phyloP scores from a whole-genome alignment of 2,888 invertebrate species.

The Stratiomys singularior region DNA sequence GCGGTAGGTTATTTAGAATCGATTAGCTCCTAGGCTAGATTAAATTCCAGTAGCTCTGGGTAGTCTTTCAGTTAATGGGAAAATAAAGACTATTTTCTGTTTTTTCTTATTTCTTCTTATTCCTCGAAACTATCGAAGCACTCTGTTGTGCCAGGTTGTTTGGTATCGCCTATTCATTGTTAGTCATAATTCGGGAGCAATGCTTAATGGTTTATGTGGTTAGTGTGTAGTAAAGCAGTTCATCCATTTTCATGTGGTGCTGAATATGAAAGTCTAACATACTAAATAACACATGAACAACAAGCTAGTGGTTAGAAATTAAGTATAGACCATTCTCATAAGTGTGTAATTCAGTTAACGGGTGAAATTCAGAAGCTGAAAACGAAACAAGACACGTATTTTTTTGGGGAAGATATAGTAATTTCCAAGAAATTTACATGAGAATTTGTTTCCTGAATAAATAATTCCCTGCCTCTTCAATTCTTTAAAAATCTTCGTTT shows the following conservation, averaged over 20 bases:
- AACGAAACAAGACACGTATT: background rate
- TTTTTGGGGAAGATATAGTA: background rate
- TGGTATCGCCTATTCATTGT: slow-evolving; percentile 23
- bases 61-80: slow-evolving; percentile 43
- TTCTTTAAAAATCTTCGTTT: background rate
- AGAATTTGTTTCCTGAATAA: background rate
- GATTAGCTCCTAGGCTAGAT: slow-evolving; percentile 41
- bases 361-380: background rate
- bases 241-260: background rate
- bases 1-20: slow-evolving; percentile 46
- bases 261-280: background rate
- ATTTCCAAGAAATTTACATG: background rate
- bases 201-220: slow-evolving; percentile 39
- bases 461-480: background rate
- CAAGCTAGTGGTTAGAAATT: slow-evolving; percentile 20
- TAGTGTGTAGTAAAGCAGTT: slow-evolving; percentile 27
- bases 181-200: slow-evolving; percentile 25
- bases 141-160: background rate
- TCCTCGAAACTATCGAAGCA: background rate
- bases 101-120: too few relatives aligned
- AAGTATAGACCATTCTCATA: background rate
- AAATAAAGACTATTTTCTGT: slow-evolving; percentile 37
- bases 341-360: background rate
- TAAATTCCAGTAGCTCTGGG: slow-evolving; percentile 45
- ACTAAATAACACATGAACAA: slow-evolving; percentile 2